A percentile compares a stretch with the other conserved stretches of the same genome.
Conservation (phyloP, 2,888 invertebrate genomes). For the Boloria selene region DNA sequence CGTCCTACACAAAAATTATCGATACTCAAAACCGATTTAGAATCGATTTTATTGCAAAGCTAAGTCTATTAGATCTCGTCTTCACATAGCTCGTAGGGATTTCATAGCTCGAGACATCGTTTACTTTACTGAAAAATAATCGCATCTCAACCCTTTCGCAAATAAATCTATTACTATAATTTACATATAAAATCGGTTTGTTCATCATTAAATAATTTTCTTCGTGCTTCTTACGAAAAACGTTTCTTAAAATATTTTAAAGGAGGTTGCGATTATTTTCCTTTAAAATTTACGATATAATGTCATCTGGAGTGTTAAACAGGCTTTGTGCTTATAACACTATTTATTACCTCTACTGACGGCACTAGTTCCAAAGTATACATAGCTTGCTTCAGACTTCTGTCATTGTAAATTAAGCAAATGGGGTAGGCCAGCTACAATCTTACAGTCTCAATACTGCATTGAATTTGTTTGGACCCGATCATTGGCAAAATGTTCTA, state of each 20-base stretch:
- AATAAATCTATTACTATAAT: slow-evolving; percentile 6
- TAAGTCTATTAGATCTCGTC: slow-evolving; percentile 19
- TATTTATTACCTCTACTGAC: slow-evolving; percentile 25
- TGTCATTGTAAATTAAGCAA: slow-evolving; percentile 18
- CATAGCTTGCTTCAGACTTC: slow-evolving; percentile 17
- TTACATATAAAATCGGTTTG: slow-evolving; percentile 8
- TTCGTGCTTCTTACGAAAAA: no score
- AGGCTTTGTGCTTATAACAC: slow-evolving; percentile 26
- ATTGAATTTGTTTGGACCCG: slow-evolving; percentile 9
- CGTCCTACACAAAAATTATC: slow-evolving; percentile 26
- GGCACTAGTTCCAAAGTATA: slow-evolving; percentile 29
- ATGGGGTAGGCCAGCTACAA: slow-evolving; percentile 26
- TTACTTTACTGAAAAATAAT: slow-evolving; percentile 13
- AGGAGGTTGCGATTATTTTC: neutral
- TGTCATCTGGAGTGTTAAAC: neutral
- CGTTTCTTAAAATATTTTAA: neutral
- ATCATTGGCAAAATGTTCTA: slow-evolving; percentile 2
- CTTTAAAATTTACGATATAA: slow-evolving; percentile 1
- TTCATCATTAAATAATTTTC: neutral
- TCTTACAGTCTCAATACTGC: slow-evolving; percentile 24
- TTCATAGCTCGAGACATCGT: slow-evolving; percentile 1
- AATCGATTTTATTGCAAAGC: slow-evolving; percentile 25
- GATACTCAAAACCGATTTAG: slow-evolving; percentile 27
- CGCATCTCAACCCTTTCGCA: neutral
- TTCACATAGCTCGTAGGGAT: slow-evolving; percentile 3